Conservation (phyloP, 1,140 invertebrate species). For the Agrilus planipennis region DNA sequence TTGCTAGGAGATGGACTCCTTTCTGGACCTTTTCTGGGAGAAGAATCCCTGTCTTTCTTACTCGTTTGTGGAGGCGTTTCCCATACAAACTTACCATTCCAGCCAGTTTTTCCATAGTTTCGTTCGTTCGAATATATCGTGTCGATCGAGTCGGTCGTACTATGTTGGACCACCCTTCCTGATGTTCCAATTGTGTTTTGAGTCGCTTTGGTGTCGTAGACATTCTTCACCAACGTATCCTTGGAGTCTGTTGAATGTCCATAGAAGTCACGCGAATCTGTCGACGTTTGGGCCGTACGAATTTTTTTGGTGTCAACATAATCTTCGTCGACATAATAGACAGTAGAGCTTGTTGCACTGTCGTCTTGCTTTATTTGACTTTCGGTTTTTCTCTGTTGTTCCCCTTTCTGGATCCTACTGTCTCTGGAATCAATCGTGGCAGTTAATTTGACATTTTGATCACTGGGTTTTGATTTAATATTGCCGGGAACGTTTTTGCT, state of each 20-base stretch:
- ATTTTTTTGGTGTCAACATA: slow-evolving; percentile 18
- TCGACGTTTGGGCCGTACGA: slow-evolving; percentile 15
- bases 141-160: slow-evolving; percentile 21
- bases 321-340: slow-evolving; percentile 16
- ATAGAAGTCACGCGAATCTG: slow-evolving; percentile 26
- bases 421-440: not conserved
- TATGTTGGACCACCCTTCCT: slow-evolving; percentile 22
- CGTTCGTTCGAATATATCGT: slow-evolving; percentile 28
- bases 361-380: not conserved
- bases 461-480: not conserved
- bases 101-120: slow-evolving; percentile 29
- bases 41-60: slow-evolving; percentile 2
- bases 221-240: slow-evolving; percentile 21
- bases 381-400: too few species aligned
- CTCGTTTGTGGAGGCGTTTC: slow-evolving; percentile 15
- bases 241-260: slow-evolving; percentile 22
- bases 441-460: not conserved
- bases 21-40: slow-evolving; percentile 5
- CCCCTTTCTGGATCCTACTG: too few species aligned
- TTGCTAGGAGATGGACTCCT: not conserved
- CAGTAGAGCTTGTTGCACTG: not conserved
- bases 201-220: slow-evolving; percentile 25
- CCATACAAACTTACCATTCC: slow-evolving; percentile 29
- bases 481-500: slow-evolving; percentile 8
- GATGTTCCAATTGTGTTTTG: slow-evolving; percentile 28